These are phyloP conservation scores for Helostoma temminkii DNA, from an alignment of 2,797 vertebrate genomes.

Conservation along the genomic window DNA sequence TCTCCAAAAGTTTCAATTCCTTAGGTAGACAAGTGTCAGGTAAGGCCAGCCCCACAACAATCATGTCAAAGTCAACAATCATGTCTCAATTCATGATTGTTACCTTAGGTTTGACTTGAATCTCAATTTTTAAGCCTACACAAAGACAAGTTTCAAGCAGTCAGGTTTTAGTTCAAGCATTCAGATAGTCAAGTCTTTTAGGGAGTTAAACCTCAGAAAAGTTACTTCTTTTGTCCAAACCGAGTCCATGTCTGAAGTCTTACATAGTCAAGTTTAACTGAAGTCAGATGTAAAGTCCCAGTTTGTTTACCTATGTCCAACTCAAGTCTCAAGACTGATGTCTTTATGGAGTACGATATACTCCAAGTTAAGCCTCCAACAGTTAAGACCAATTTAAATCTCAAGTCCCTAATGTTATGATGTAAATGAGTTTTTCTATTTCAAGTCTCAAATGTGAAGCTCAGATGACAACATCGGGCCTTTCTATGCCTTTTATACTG, in stretches of 20 bases:
- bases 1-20: too few relatives aligned
- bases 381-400: too few relatives aligned
- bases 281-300: neutral
- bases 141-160: too few relatives aligned
- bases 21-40: too few relatives aligned
- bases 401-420: neutral
- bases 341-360: too few relatives aligned
- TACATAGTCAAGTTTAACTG: neutral
- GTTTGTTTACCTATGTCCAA: neutral
- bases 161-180: too few relatives aligned
- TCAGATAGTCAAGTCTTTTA: too few relatives aligned
- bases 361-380: too few relatives aligned
- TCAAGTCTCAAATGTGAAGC: neutral
- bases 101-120: neutral
- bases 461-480: neutral
- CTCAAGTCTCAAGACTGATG: neutral
- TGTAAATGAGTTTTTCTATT: neutral
- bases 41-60: neutral
- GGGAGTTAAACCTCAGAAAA: too few relatives aligned
- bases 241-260: neutral
- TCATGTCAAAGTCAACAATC: neutral
- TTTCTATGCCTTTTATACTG: conserved; percentile 2
- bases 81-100: neutral
- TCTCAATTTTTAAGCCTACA: too few relatives aligned
- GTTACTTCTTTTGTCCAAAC: too few relatives aligned